Evolutionary conservation across 2,888 invertebrate genomes (phyloP).

Genomic region (Hydrotaea cyrtoneurina): DNA sequence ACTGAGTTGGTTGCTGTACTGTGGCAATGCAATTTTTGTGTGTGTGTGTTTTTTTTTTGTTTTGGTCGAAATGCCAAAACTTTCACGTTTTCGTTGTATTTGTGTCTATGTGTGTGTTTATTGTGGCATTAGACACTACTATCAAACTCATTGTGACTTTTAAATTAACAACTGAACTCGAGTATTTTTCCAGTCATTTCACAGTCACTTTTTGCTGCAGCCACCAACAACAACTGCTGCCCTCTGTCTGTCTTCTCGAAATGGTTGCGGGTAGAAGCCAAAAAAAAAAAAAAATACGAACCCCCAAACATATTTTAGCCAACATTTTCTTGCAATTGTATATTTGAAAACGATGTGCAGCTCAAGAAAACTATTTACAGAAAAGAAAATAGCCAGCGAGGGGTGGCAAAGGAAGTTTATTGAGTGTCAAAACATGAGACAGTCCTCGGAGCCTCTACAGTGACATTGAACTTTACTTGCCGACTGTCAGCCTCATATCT

Average conservation of each 20-base stretch:
- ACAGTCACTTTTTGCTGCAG: conserved; percentile 23
- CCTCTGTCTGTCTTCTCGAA: not conserved
- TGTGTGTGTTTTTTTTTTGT: not conserved
- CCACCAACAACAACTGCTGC: conserved; percentile 19
- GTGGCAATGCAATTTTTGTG: not conserved
- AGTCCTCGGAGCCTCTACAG: no score
- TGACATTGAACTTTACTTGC: no score
- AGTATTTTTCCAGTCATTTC: conserved; percentile 30
- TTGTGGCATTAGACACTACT: conserved; percentile 56
- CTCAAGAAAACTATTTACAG: not conserved
- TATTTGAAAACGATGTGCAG: not conserved
- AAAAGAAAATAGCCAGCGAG: not conserved
- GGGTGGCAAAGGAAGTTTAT: not conserved
- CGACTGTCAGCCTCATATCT: no score
- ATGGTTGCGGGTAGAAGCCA: no score
- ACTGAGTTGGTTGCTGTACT: not conserved
- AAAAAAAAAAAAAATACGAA: not conserved
- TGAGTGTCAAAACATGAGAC: not conserved
- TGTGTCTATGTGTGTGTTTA: conserved; percentile 5
- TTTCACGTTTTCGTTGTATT: conserved; percentile 52
- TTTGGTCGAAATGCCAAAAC: conserved; percentile 59
- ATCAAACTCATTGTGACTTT: conserved; percentile 63
- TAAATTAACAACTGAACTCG: conserved; percentile 62
- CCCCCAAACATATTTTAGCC: not conserved
- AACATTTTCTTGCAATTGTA: conserved; percentile 14